A percentile compares a stretch with the other conserved stretches of the same genome.
Conservation (phyloP, 2,113 vertebrate species). For the Tenebrosternarchus preto region DNA sequence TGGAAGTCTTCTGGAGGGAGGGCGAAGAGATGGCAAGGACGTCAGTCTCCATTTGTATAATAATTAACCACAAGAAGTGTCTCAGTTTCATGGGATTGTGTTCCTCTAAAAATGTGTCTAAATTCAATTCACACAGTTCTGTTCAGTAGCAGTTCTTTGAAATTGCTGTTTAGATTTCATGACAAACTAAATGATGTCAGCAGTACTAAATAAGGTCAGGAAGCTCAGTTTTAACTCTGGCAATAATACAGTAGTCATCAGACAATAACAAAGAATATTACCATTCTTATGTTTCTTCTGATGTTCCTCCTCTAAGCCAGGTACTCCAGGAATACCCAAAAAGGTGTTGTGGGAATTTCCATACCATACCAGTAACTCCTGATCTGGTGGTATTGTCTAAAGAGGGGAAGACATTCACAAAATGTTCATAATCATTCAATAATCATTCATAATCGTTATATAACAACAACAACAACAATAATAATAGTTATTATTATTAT, state of each 20-base stretch:
- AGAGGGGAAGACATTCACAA: background rate
- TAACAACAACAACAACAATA: no score
- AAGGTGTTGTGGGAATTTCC: conserved; percentile 96
- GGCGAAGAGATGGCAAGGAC: background rate
- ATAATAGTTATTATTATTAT: no score
- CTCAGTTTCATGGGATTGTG: background rate
- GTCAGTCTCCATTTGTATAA: background rate
- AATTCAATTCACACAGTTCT: no score
- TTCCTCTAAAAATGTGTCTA: background rate
- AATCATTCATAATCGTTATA: no score
- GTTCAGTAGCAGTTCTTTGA: background rate
- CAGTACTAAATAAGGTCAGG: background rate
- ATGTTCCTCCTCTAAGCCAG: conserved; percentile 88
- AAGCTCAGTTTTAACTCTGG: background rate
- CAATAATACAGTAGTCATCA: conserved; percentile 8
- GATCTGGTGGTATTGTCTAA: conserved; percentile 95
- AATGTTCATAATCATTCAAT: no score
- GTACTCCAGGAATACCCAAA: conserved; percentile 92
- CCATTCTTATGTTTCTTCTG: conserved; percentile 91
- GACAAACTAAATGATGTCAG: background rate
- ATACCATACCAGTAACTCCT: conserved; percentile 96
- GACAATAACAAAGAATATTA: conserved; percentile 61
- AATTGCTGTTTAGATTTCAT: background rate
- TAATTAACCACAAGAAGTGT: background rate
- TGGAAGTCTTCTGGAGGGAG: conserved; percentile 86